A percentile compares a stretch with the other conserved stretches of the same genome.
These are phyloP conservation scores for Orcinus orca DNA, from an alignment of 2,113 vertebrate genomes.

Conservation along the genomic window DNA sequence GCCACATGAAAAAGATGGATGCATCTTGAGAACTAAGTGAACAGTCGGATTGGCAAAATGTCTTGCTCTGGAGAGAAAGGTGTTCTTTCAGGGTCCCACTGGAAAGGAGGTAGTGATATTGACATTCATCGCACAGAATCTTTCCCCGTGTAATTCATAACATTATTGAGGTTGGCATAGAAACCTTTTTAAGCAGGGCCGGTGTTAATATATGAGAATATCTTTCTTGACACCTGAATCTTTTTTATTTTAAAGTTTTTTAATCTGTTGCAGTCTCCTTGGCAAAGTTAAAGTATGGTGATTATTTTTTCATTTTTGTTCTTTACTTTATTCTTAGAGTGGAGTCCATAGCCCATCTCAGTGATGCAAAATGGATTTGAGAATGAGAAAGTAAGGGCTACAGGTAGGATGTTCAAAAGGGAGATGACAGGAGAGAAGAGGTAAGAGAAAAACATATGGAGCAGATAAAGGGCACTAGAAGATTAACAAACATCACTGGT, in stretches of 20 bases:
- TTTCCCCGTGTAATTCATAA: constrained; percentile 5
- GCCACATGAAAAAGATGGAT: not conserved
- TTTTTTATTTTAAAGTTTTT: constrained; percentile 11
- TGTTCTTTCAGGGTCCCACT: not conserved
- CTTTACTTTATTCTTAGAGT: not conserved
- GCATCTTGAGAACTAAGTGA: not conserved
- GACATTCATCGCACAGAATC: not conserved
- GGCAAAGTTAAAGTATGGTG: not conserved
- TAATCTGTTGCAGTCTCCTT: not conserved
- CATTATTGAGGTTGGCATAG: not conserved
- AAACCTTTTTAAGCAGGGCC: not conserved
- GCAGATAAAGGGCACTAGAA: not conserved
- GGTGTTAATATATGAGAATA: not conserved
- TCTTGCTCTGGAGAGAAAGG: not conserved
- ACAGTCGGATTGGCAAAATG: not conserved
- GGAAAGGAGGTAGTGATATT: not conserved
- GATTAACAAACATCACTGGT: not conserved
- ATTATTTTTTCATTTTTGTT: not conserved
- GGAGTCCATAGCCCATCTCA: not conserved
- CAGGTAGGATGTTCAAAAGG: not conserved
- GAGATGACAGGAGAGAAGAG: not conserved
- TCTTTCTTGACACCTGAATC: constrained; percentile 3
- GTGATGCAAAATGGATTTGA: not conserved
- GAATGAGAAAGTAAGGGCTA: not conserved
- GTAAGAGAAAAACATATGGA: not conserved